These are phyloP conservation scores for Dicerorhinus sumatrensis DNA, from an alignment of 2,113 vertebrate species.

Conservation along the genomic window DNA sequence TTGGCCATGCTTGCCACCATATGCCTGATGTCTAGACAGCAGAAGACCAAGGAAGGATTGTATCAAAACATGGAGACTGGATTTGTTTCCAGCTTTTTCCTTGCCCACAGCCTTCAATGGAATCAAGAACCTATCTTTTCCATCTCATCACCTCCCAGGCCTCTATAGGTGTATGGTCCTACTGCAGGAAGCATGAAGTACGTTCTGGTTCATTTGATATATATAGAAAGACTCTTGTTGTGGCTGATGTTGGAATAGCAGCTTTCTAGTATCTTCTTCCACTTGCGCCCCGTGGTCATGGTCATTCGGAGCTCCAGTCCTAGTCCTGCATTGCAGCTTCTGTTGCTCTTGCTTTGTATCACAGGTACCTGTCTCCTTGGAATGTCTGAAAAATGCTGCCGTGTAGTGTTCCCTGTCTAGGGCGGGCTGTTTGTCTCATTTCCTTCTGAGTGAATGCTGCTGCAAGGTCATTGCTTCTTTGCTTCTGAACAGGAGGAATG, in stretches of 20 bases:
- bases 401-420: background rate
- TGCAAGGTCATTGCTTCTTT: background rate
- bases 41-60: background rate
- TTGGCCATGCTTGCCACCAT: background rate
- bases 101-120: background rate
- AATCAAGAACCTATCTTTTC: slow-evolving; percentile 18
- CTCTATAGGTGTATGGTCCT: background rate
- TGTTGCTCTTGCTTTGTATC: background rate
- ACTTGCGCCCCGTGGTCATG: background rate
- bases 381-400: background rate
- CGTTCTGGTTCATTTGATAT: background rate
- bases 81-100: background rate
- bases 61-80: background rate
- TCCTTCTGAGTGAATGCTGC: background rate
- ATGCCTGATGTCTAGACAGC: background rate
- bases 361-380: background rate
- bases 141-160: background rate
- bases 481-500: background rate
- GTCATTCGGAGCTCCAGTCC: background rate
- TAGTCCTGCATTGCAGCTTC: background rate
- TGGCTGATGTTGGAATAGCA: background rate
- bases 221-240: background rate
- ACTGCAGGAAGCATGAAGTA: background rate
- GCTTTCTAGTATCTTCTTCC: background rate
- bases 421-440: background rate